Conservation (phyloP, 1,140 invertebrate species). For the Drosophila tani region DNA sequence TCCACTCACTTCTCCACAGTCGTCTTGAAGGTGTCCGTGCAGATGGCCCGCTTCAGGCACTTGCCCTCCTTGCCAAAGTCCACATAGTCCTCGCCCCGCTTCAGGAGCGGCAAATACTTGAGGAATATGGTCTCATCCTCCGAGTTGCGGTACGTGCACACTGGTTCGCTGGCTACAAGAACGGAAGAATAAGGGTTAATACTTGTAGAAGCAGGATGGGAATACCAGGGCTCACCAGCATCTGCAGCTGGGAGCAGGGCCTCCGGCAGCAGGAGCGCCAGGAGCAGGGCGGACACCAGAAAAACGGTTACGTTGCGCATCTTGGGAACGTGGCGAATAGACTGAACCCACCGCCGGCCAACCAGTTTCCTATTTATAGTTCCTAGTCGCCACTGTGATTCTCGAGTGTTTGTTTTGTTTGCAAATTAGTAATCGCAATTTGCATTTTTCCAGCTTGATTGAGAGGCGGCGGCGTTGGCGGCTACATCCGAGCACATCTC, state of each 20-base stretch:
- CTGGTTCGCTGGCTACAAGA: slow-evolving; percentile 60
- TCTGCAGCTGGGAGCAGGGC: slow-evolving; percentile 8
- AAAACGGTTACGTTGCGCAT: slow-evolving; percentile 48
- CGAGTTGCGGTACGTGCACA: slow-evolving; percentile 71
- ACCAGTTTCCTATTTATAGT: slow-evolving; percentile 77
- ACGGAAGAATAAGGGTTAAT: background rate
- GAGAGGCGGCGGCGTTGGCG: background rate
- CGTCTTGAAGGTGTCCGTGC: slow-evolving; percentile 74
- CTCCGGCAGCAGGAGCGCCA: slow-evolving; percentile 18
- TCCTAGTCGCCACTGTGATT: background rate
- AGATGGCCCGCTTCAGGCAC: slow-evolving; percentile 73
- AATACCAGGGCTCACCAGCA: slow-evolving; percentile 25
- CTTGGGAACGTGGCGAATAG: slow-evolving; percentile 19
- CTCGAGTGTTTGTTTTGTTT: slow-evolving; percentile 5
- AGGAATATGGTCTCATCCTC: slow-evolving; percentile 77
- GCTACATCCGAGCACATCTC: background rate
- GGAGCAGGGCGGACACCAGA: slow-evolving; percentile 16
- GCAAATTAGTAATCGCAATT: slow-evolving; percentile 59
- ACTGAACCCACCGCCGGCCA: slow-evolving; percentile 37
- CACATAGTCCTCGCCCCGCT: slow-evolving; percentile 76
- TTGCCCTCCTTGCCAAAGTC: slow-evolving; percentile 77
- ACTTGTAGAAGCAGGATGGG: background rate
- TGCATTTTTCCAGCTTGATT: slow-evolving; percentile 51
- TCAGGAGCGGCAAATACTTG: slow-evolving; percentile 70
- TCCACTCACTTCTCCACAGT: slow-evolving; percentile 74